Evolutionary conservation across 37 sponge, comb jelly and placozoan genomes (phyloP), one percentile per base, ranked within the genome.

Genomic region (Eunapius fragilis): DNA sequence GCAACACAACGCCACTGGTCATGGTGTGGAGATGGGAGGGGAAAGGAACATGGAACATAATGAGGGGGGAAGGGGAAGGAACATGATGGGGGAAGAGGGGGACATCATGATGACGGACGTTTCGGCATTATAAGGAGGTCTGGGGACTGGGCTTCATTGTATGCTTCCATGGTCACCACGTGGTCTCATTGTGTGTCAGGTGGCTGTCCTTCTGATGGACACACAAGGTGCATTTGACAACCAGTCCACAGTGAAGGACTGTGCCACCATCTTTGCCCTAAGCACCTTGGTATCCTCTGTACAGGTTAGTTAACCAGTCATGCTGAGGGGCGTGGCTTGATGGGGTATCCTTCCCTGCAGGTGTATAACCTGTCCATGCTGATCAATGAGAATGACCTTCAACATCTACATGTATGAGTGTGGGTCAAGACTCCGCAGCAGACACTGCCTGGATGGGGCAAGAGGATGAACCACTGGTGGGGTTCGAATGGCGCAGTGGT

Each of bases 201-300:
- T 98, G 2, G 96, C 90, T 31, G 80, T 99, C 0, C 83, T 99
- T n/a, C 86, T 99, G 47, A 83, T 99, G 99, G 99, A 96, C 83
- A 99, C 99, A 31, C 99, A 99, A 81, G 99, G 99, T 38, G 98
- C 99, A 12, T 99, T 99, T 87, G 99, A 99, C 74, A 95, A 91
- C 70, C 89, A 88, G 77, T 94, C 97, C 3, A 99, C 95, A 37
- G 94, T 99, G 14, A 89, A 95, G 82, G 98, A 99, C 80, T 91
- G 94, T 90, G 99, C 97, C 81, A 97, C 96, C 37, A 87, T 99
- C 28, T 99, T 99, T 87, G 99, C 99, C 35, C 95, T 99, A 32
- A 95, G 95, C 80, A 99, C 99, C 81, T 97, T 98, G 95, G 75
- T 98, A 32, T 89, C 97, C 48, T 96, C 97, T 17, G 50, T 93